Evolutionary conservation across 2,113 vertebrate genomes (phyloP).

Genomic region (Camelus dromedarius): DNA sequence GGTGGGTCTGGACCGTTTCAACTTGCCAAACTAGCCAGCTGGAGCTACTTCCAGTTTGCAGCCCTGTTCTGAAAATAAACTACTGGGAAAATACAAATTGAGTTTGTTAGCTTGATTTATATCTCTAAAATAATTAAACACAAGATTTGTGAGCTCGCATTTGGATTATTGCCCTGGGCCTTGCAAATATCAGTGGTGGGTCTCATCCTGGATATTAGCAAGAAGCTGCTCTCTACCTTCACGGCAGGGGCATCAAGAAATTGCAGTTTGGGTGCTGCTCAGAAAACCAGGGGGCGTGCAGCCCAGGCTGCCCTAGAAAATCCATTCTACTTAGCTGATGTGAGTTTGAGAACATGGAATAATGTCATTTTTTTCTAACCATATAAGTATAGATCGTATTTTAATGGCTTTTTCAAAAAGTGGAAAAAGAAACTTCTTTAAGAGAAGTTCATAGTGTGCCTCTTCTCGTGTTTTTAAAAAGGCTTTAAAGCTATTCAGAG

Average conservation of each 20-base stretch:
- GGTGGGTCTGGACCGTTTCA: not conserved
- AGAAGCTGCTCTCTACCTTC: not conserved
- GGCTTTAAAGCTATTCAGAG: not conserved
- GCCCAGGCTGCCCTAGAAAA: not conserved
- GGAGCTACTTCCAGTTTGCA: not conserved
- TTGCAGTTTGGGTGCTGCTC: not conserved
- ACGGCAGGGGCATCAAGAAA: not conserved
- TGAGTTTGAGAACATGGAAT: not conserved
- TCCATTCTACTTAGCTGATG: not conserved
- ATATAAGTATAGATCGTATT: not conserved
- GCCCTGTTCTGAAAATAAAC: not conserved
- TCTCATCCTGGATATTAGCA: not conserved
- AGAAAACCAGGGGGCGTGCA: not conserved
- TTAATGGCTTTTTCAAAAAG: not conserved
- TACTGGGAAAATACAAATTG: not conserved
- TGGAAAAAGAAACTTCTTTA: not conserved
- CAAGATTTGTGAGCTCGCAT: not conserved
- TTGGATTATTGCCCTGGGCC: not conserved
- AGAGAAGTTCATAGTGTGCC: not conserved
- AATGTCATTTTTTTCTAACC: not conserved
- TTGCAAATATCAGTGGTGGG: not conserved
- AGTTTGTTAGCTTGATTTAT: not conserved
- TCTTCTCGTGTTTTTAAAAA: not conserved
- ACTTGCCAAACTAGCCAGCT: not conserved
- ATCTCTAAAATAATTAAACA: not conserved